Base-by-base conservation (phyloP, 1,140 invertebrate species). In the Pogonomyrmex barbatus region DNA sequence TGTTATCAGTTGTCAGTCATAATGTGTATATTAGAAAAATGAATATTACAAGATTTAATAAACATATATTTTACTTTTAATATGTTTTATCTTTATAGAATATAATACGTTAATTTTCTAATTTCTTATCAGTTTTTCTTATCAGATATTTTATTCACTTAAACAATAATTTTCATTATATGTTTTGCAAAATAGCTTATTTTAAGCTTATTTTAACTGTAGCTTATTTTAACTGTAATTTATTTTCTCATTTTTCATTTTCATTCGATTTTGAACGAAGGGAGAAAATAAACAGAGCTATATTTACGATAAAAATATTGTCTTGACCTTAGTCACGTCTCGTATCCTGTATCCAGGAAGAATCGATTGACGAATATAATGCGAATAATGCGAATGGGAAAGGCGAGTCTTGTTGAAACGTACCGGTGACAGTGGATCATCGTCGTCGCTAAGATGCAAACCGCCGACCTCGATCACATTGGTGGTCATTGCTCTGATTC, bases 391-490 rank as follows among this genome's bases (percentile, higher is more conserved):
- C 4, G 4, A 54, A 52, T 52, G 6, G 1, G 4, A 77, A 84
- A 24, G 17, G 9, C 6, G 10, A 77, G 6, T 60, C 36, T 36
- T 5, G 6, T 73, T 54, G 9, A 65, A 52, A 81, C 85, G 86
- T 89, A 94, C 94, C 73, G 87, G 9, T 6, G 91, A 54, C 10
- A 92, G 62, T 1, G 89, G 39, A 14, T 75, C 62, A 0, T 45
- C 52, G 0, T 92, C 81, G 5, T 94, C 90, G 0, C 90, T 88
- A 4, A 96, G 88, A 85, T 96, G 96, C 17, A 97, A 87, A 33
- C 96, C 96, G 24, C 96, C 96, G 65, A 97, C 94, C 93, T 96
- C 96, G 9, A 97, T 90, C 12, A 96, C 90, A 52, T 93, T 93
- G 0, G 95, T 95, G 2, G 93, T 89, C 4, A 94, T 88, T 0